These are phyloP conservation scores for Lithodes maja DNA, from an alignment of 2,888 invertebrate species.

Conservation along the genomic window DNA sequence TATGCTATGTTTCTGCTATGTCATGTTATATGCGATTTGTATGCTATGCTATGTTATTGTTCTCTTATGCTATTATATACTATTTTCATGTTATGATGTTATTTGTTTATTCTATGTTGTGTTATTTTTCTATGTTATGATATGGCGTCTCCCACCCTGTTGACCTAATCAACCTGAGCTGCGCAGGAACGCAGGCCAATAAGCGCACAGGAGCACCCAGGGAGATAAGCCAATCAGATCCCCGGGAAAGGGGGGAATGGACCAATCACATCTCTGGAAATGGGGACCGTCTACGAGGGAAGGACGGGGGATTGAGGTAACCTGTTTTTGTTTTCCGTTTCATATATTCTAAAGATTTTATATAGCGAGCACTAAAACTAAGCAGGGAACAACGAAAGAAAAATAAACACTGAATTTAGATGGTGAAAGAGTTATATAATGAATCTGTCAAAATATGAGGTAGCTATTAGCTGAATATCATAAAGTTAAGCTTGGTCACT, in stretches of 20 bases:
- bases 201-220: background rate
- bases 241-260: background rate
- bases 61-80: too few relatives aligned
- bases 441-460: too few relatives aligned
- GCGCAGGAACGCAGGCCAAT: background rate
- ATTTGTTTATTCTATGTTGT: background rate
- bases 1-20: background rate
- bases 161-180: background rate
- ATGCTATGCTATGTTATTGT: background rate
- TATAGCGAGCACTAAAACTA: too few relatives aligned
- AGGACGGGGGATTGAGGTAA: background rate
- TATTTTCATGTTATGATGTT: too few relatives aligned
- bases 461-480: too few relatives aligned
- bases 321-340: too few relatives aligned
- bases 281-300: background rate
- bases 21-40: background rate
- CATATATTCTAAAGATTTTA: too few relatives aligned
- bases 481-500: too few relatives aligned
- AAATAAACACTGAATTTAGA: too few relatives aligned
- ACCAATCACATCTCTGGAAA: conserved; percentile 24
- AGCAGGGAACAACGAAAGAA: too few relatives aligned
- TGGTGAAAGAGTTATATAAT: too few relatives aligned
- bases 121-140: background rate
- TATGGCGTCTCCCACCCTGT: background rate
- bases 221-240: conserved; percentile 5